A percentile compares a stretch with the other conserved stretches of the same genome.
These are phyloP conservation scores for Tipula lateralis DNA, from an alignment of 2,888 invertebrate genomes.

Conservation along the genomic window DNA sequence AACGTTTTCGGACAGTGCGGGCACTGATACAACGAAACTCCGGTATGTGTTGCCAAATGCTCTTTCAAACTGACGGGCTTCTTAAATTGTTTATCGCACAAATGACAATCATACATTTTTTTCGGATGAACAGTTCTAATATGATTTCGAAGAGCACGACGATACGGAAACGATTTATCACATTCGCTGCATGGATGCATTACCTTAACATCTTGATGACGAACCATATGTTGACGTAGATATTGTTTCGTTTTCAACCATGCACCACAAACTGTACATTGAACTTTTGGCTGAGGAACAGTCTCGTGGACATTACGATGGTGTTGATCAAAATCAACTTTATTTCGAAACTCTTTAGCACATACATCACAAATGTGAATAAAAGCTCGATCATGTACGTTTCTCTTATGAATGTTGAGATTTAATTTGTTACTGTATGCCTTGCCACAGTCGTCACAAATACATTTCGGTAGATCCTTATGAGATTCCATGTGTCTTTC, in stretches of 20 bases:
- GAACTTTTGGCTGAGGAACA: constrained; percentile 43
- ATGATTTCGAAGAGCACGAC: constrained; percentile 44
- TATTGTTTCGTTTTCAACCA: constrained; percentile 46
- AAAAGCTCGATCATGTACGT: constrained; percentile 32
- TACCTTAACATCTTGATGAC: constrained; percentile 42
- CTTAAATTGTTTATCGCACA: constrained; percentile 46
- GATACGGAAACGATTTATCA: constrained; percentile 38
- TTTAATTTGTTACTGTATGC: constrained; percentile 34
- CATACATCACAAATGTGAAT: constrained; percentile 40
- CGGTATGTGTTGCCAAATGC: constrained; percentile 48
- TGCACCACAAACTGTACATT: constrained; percentile 45
- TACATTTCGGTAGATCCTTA: constrained; percentile 36
- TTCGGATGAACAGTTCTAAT: constrained; percentile 45
- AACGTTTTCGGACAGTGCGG: constrained; percentile 48
- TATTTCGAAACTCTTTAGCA: constrained; percentile 45
- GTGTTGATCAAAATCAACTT: constrained; percentile 44
- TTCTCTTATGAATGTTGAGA: constrained; percentile 42
- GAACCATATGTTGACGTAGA: constrained; percentile 45
- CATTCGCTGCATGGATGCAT: constrained; percentile 44
- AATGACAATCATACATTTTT: constrained; percentile 43
- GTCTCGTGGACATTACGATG: constrained; percentile 41
- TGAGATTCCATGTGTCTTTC: constrained; percentile 37
- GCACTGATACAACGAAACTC: constrained; percentile 47
- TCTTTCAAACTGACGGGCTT: constrained; percentile 38
- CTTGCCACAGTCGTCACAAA: constrained; percentile 44